Evolutionary conservation across 2,888 invertebrate species (phyloP), one percentile per base, ranked within the genome.

Genomic region (Hecatera dysodea): DNA sequence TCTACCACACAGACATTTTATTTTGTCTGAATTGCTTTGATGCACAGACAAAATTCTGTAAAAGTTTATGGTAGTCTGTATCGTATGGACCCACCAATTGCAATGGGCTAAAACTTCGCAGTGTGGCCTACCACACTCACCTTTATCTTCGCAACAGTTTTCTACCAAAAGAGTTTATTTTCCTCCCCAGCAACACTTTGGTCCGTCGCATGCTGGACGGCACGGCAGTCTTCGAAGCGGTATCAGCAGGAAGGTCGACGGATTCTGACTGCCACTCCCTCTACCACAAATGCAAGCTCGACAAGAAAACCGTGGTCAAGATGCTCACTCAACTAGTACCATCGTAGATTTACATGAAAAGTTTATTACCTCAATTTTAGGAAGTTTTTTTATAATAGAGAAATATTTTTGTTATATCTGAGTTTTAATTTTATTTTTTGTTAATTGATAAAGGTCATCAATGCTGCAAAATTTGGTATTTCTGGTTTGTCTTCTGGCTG

Each of bases 161-260:
- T 1, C 24, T 52, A 39, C 52, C 22, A 33, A 44, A 22, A 46
- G 3, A 55, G 7, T 12, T n/a, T 19, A 3, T 42, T 64, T 67
- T 50, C 39, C 12, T n/a, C 95, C 96, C 60, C 92, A 98, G 98
- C 77, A 98, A 97, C 85, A 96, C 97, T 0, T 88, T 98, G 33
- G 96, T 98, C 19, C 96, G 97, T 12, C 97, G 97, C 64, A 96
- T 98, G 94, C 87, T 98, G 61, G 97, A 97, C 84, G 98, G 98
- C 1, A 97, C 98, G 0, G 96, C 97, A 1, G 95, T 98, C 53
- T 97, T 97, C 89, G 97, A 97, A 83, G 98, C 97, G 0, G 93
- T 97, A 33, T 96, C 97, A 60, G 96, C 97, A 61, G 98, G 97
- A 0, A 93, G 95, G 48, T 96, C 97, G 12, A 91, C 96, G 59